Evolutionary conservation across 92 coral and sea anemone genomes (phyloP).

Genomic region (Montipora capitata): DNA sequence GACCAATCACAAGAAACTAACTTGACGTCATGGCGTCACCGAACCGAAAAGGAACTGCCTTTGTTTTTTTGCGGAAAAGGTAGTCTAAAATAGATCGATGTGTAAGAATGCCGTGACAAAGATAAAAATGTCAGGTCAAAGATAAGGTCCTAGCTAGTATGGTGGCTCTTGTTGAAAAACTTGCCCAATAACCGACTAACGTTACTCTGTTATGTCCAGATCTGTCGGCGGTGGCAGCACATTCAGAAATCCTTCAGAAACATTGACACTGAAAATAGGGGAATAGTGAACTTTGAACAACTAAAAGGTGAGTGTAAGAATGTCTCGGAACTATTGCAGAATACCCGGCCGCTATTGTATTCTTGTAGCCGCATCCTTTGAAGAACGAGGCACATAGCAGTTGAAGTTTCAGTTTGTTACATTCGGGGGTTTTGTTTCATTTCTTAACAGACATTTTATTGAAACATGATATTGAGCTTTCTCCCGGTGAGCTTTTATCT

Average conservation of each 20-base stretch:
- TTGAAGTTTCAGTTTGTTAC: not conserved
- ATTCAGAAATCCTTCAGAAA: conserved; percentile 90
- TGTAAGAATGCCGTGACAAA: no score
- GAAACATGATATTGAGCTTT: conserved; percentile 79
- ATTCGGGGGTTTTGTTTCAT: not conserved
- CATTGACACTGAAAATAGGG: conserved; percentile 77
- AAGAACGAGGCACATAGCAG: not conserved
- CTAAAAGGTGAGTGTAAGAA: conserved; percentile 75
- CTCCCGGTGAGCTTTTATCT: conserved; percentile 83
- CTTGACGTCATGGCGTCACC: no score
- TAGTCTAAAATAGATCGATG: no score
- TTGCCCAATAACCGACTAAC: not conserved
- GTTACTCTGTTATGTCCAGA: conserved; percentile 48
- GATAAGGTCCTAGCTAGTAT: no score
- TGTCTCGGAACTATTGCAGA: no score
- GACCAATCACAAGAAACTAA: no score
- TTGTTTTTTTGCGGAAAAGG: no score
- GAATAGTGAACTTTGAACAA: conserved; percentile 81
- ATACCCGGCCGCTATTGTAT: not conserved
- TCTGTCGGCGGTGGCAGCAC: conserved; percentile 95
- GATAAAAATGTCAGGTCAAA: no score
- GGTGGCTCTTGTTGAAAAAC: not conserved
- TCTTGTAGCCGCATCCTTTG: no score
- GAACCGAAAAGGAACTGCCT: no score
- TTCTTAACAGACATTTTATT: conserved; percentile 75